Conservation (phyloP, 2,113 vertebrate species). For the Brachionichthys hirsutus region DNA sequence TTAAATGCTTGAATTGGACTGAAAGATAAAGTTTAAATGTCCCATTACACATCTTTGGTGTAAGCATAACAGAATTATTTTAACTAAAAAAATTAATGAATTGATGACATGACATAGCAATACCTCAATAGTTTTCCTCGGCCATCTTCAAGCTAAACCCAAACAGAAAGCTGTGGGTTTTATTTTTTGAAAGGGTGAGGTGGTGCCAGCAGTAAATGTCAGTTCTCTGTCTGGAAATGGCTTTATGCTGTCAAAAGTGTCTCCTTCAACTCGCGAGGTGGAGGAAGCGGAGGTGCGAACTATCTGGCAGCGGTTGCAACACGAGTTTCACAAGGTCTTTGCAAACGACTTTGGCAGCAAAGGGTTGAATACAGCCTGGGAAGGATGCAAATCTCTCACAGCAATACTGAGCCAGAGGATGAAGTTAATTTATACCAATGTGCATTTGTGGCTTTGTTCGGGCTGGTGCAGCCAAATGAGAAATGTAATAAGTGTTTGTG, state of each 20-base stretch:
- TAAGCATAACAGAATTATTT: too few relatives aligned
- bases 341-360: constrained; percentile 29
- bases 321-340: constrained; percentile 50
- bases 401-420: constrained; percentile 26
- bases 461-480: constrained; percentile 44
- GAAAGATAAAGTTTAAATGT: too few relatives aligned
- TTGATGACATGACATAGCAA: too few relatives aligned
- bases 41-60: too few relatives aligned
- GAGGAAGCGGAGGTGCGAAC: constrained; percentile 61
- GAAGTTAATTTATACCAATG: constrained; percentile 39
- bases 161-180: too few relatives aligned
- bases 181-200: too few relatives aligned
- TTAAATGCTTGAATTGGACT: too few relatives aligned
- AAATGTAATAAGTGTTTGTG: constrained; percentile 45
- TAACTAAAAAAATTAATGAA: too few relatives aligned
- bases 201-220: too few relatives aligned
- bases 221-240: constrained; percentile 40
- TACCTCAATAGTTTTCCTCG: too few relatives aligned
- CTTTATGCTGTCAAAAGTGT: constrained; percentile 56
- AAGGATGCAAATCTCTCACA: constrained; percentile 19
- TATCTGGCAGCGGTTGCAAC: constrained; percentile 46
- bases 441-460: constrained; percentile 22
- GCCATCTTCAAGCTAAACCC: too few relatives aligned
- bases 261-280: constrained; percentile 47
- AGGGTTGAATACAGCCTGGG: constrained; percentile 33